A percentile compares a stretch with the other conserved stretches of the same genome.
Evolutionary conservation across 2,113 vertebrate species (phyloP).

Genomic region (Hemichromis elongatus): DNA sequence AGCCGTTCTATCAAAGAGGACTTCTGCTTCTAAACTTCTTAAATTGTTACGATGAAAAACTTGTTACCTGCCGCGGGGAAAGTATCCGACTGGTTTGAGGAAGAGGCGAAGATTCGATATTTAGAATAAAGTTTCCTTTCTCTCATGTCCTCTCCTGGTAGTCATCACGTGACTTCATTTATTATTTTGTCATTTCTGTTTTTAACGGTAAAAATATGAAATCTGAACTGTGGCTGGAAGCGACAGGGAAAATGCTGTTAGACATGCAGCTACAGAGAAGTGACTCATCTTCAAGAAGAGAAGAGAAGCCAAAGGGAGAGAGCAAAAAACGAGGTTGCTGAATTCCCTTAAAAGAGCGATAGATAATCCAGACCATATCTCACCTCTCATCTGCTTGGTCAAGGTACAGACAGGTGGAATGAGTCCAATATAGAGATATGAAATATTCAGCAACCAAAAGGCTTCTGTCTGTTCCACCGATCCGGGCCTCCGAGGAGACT

Average conservation of each 20-base stretch:
- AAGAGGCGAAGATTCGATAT: neutral
- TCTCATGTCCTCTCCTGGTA: neutral
- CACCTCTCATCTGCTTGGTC: conserved; percentile 43
- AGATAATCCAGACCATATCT: neutral
- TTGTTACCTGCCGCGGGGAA: neutral
- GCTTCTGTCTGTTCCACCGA: neutral
- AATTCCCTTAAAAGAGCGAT: conserved; percentile 27
- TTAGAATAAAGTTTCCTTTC: neutral
- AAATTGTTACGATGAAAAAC: neutral
- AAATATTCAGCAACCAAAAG: conserved; percentile 43
- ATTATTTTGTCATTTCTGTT: neutral
- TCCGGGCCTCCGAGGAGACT: neutral
- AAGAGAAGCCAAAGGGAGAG: neutral
- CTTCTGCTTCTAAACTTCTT: neutral
- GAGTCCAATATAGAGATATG: conserved; percentile 29
- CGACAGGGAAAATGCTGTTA: neutral
- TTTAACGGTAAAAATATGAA: neutral
- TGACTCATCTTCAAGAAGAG: neutral
- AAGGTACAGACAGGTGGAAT: conserved; percentile 35
- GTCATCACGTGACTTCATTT: neutral
- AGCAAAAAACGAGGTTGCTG: conserved; percentile 13
- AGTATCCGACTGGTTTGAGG: neutral
- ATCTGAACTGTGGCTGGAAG: neutral
- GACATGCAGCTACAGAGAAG: conserved; percentile 4
- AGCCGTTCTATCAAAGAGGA: neutral